Evolutionary conservation across 2,797 vertebrate species (phyloP), one percentile per base, ranked within the genome.

Genomic region (Stomatorhinus walkeri): DNA sequence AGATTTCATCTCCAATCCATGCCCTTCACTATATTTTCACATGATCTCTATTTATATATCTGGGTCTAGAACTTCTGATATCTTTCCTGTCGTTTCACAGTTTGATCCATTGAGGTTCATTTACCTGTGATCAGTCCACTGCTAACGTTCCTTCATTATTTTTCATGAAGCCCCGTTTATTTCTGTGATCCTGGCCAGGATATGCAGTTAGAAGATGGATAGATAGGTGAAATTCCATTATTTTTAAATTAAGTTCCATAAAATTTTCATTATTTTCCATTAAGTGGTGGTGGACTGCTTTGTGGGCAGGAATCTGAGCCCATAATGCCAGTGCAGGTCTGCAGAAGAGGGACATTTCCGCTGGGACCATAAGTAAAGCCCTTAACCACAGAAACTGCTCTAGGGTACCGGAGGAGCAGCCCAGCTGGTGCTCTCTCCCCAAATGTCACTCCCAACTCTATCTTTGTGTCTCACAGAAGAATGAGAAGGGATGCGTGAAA

Each of bases 161-260:
- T 81, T 81, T 40, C 76, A 46, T 81, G 16, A 40, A 81, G 76
- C 40, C 19, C 36, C 36, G 46, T 46, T 81, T 46, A 19, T n/a
- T 81, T n/a, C 36, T 19, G 76, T 3, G 1, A 81, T n/a, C 32
- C 76, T n/a, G 40, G 19, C 40, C 76, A 46, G 40, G 36, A 46
- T 81, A 81, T 19, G 2, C 7, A 5, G 5, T 40, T n/a, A 46
- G 76, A 81, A 19, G 40, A 79, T 79, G 72, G 72, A 81, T 81
- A 81, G 76, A 81, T 81, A 3, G 76, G 40, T 81, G 40, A 46
- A 46, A 46, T 81, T 81, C 36, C 76, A 81, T 81, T 81, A n/a
- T 46, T 81, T 81, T 81, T 81, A 19, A 43, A 81, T 81, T 81
- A 81, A 81, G 36, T 46, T 81, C 76, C 76, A n/a, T 81, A 43